A percentile compares a stretch with the other conserved stretches of the same genome.
Evolutionary conservation across 2,888 invertebrate species (phyloP).

Genomic region (Parnassius glacialis): DNA sequence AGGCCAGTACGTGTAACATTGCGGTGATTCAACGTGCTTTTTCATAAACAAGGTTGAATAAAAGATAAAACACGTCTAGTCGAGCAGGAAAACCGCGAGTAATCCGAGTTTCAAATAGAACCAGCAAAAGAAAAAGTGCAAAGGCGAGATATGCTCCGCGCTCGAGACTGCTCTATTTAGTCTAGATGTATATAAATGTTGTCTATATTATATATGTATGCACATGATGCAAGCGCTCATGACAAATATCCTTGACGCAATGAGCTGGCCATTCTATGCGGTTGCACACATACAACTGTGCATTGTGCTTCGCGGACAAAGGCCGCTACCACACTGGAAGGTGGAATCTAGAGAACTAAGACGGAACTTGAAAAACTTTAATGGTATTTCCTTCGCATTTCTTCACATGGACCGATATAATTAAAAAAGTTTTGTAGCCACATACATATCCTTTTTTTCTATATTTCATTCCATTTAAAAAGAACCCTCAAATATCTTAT

Average conservation of each 20-base stretch:
- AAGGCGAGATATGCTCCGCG: constrained; percentile 42
- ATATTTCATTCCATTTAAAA: neutral
- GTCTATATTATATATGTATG: constrained; percentile 2
- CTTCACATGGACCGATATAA: constrained; percentile 30
- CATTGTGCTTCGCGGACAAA: constrained; percentile 67
- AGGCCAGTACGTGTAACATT: constrained; percentile 13
- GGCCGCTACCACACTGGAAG: constrained; percentile 60
- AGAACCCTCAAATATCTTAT: too few species aligned
- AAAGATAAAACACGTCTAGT: constrained; percentile 27
- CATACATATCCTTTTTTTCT: constrained; percentile 9
- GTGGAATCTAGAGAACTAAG: constrained; percentile 54
- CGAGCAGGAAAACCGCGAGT: constrained; percentile 39
- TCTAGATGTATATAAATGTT: too few species aligned
- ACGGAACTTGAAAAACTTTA: constrained; percentile 69
- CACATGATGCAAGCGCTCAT: constrained; percentile 38
- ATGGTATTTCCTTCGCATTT: constrained; percentile 63
- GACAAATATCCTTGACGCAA: constrained; percentile 56
- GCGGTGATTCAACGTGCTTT: constrained; percentile 21
- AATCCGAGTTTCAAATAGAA: constrained; percentile 38
- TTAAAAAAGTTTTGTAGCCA: constrained; percentile 26
- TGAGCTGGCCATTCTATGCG: constrained; percentile 57
- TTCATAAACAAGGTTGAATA: constrained; percentile 24
- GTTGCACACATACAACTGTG: constrained; percentile 62
- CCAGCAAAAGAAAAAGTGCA: constrained; percentile 41
- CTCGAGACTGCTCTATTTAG: constrained; percentile 28